Percentiles rank a stretch among this genome's conserved stretches.
These are phyloP conservation scores for Mus spicilegus DNA, from an alignment of 2,113 vertebrate genomes.

Conservation along the genomic window DNA sequence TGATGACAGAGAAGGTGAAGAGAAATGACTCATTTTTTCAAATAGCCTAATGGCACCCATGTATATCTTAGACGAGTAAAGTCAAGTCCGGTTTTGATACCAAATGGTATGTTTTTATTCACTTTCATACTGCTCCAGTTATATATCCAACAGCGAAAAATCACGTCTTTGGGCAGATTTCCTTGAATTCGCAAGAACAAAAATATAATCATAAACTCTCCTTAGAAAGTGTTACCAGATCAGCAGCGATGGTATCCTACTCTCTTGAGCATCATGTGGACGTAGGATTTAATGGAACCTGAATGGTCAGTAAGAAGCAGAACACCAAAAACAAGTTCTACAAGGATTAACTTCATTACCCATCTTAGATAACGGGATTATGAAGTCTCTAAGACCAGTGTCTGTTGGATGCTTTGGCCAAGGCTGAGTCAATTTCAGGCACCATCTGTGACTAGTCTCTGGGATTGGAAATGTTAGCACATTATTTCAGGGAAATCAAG, in stretches of 20 bases:
- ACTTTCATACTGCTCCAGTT: not conserved
- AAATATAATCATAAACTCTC: constrained; percentile 7
- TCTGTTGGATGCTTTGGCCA: not conserved
- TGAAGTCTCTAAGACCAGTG: not conserved
- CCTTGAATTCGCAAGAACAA: constrained; percentile 32
- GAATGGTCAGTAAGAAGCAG: not conserved
- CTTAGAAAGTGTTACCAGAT: constrained; percentile 10
- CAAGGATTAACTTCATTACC: not conserved
- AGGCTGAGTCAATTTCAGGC: constrained; percentile 42
- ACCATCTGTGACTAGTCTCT: not conserved
- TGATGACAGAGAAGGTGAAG: not conserved
- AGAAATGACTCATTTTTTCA: not conserved
- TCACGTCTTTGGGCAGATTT: not conserved
- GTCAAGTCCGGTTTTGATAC: not conserved
- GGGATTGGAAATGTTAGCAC: constrained; percentile 24
- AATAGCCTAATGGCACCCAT: not conserved
- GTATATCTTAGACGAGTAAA: not conserved
- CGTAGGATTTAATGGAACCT: not conserved
- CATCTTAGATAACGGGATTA: not conserved
- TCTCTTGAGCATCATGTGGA: not conserved
- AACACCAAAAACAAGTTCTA: not conserved
- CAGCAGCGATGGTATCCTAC: not conserved
- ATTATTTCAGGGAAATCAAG: constrained; percentile 58
- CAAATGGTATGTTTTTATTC: not conserved
- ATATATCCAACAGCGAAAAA: not conserved